These are phyloP conservation scores for Philonicus albiceps DNA, from an alignment of 2,888 invertebrate species.

Conservation along the genomic window DNA sequence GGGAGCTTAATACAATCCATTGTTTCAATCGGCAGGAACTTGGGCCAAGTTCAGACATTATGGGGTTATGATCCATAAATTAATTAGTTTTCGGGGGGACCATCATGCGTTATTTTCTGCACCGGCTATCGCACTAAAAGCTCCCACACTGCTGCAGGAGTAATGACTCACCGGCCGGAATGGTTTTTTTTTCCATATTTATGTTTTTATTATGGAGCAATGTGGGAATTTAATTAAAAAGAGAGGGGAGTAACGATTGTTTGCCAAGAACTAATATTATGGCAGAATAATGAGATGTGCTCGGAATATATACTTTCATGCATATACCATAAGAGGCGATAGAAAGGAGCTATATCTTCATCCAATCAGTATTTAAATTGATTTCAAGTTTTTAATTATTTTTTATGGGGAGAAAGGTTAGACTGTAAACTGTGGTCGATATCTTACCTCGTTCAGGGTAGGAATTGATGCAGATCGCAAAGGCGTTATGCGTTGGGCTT, in stretches of 20 bases:
- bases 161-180: not conserved
- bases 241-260: not conserved
- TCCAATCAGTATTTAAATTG: not conserved
- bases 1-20: conserved; percentile 12
- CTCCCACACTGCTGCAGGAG: not conserved
- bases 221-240: not conserved
- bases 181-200: not conserved
- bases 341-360: not conserved
- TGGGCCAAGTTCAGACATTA: not conserved
- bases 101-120: not conserved
- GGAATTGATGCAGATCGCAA: not conserved
- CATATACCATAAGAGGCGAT: not conserved
- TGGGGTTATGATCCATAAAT: not conserved
- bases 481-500: too few relatives aligned
- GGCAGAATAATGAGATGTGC: not conserved
- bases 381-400: not conserved
- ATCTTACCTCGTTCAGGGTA: not conserved
- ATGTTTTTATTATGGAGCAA: not conserved
- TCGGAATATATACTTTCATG: not conserved
- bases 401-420: not conserved
- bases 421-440: not conserved
- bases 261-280: not conserved
- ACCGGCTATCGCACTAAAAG: not conserved
- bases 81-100: not conserved
- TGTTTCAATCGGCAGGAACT: conserved; percentile 3